phyloP scores from a whole-genome alignment of 2,797 vertebrate species.

The Takifugu rubripes region DNA sequence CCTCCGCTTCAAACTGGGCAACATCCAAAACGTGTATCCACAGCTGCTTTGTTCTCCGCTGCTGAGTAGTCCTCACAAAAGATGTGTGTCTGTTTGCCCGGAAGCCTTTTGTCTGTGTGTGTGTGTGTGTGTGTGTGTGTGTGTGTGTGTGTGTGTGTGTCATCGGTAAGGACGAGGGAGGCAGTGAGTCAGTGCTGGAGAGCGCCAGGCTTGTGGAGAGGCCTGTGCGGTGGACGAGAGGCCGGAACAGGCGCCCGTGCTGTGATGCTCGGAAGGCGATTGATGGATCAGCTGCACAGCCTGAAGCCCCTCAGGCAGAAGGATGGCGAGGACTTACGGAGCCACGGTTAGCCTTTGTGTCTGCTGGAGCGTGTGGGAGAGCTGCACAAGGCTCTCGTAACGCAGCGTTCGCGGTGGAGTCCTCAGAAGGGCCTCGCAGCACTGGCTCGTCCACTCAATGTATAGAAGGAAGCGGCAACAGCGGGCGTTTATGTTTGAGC shows the following conservation, averaged over 20 bases:
- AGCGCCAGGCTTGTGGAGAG: constrained; percentile 59
- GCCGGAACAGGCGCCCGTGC: constrained; percentile 48
- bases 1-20: constrained; percentile 49
- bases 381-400: constrained; percentile 46
- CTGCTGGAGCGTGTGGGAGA: constrained; percentile 62
- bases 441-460: constrained; percentile 13
- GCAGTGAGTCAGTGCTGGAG: constrained; percentile 57
- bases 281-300: constrained; percentile 63
- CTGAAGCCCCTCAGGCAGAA: constrained; percentile 65
- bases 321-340: constrained; percentile 53
- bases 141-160: constrained; percentile 34
- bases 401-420: constrained; percentile 44
- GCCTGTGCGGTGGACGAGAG: constrained; percentile 60
- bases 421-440: constrained; percentile 44
- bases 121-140: constrained; percentile 6
- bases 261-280: constrained; percentile 62
- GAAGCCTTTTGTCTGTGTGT: constrained; percentile 10
- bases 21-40: constrained; percentile 47
- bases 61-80: constrained; percentile 34
- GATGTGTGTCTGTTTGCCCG: constrained; percentile 9
- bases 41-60: constrained; percentile 30
- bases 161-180: constrained; percentile 40
- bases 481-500: constrained; percentile 11
- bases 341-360: constrained; percentile 51
- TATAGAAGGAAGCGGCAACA: constrained; percentile 12